Conservation (phyloP, 1,140 invertebrate genomes). For the Diorhabda sublineata region DNA sequence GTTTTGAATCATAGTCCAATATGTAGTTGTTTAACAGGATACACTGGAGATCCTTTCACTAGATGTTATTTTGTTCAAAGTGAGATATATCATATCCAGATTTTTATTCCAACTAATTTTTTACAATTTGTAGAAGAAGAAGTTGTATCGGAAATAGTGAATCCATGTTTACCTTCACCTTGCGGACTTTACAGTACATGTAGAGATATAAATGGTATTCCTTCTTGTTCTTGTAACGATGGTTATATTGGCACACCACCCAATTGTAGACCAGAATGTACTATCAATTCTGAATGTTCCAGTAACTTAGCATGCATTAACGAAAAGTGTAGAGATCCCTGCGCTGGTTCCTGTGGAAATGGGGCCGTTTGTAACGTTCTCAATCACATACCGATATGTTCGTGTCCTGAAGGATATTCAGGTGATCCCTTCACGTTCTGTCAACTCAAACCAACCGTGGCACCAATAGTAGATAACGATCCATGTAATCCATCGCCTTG, state of each 20-base stretch:
- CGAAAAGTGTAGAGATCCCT: constrained; percentile 63
- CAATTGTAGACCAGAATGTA: constrained; percentile 63
- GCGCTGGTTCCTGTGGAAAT: constrained; percentile 60
- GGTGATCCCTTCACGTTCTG: constrained; percentile 64
- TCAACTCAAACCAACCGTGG: constrained; percentile 47
- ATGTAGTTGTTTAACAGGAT: constrained; percentile 52
- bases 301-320: constrained; percentile 60
- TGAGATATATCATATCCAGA: constrained; percentile 44
- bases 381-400: constrained; percentile 61
- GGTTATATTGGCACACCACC: constrained; percentile 63
- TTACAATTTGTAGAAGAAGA: constrained; percentile 18
- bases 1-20: constrained; percentile 63
- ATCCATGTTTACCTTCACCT: constrained; percentile 63
- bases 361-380: constrained; percentile 60
- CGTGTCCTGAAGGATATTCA: constrained; percentile 58
- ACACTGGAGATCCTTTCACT: constrained; percentile 56
- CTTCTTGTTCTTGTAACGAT: constrained; percentile 58
- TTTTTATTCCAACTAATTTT: background rate
- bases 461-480: constrained; percentile 32
- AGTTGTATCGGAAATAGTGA: constrained; percentile 42
- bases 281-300: constrained; percentile 60
- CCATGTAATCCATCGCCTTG: constrained; percentile 52
- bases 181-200: constrained; percentile 66
- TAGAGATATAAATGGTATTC: constrained; percentile 52
- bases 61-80: constrained; percentile 55